Evolutionary conservation across 2,888 invertebrate species (phyloP).

Genomic region (Polydrusus pterygomalis): DNA sequence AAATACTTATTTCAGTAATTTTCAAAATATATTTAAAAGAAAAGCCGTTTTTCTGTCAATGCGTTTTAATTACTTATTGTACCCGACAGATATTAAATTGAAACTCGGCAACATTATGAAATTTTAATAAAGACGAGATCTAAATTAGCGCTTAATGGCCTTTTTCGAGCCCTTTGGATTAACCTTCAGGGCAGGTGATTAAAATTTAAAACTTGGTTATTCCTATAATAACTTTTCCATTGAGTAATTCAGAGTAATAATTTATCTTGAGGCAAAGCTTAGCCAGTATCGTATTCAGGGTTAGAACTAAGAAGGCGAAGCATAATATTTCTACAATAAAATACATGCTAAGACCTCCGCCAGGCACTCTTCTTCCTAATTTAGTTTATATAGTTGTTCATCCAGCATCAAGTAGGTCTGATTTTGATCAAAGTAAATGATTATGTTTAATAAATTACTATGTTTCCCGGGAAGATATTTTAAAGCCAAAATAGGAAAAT

Average conservation of each 20-base stretch:
- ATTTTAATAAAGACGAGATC: conserved; percentile 12
- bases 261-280: neutral
- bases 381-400: too few relatives aligned
- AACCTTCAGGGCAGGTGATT: conserved; percentile 1
- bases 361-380: too few relatives aligned
- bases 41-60: neutral
- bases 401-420: too few relatives aligned
- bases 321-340: too few relatives aligned
- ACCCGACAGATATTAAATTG: conserved; percentile 3
- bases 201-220: conserved; percentile 7
- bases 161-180: conserved; percentile 8
- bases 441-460: too few relatives aligned
- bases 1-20: too few relatives aligned
- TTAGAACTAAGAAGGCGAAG: too few relatives aligned
- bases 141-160: conserved; percentile 13
- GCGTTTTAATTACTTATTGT: conserved; percentile 10
- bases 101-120: conserved; percentile 5
- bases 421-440: too few relatives aligned
- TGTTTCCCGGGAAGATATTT: too few relatives aligned
- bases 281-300: neutral
- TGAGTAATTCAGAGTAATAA: conserved; percentile 1
- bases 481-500: too few relatives aligned
- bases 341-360: too few relatives aligned
- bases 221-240: conserved; percentile 3
- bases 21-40: neutral